phyloP scores from a whole-genome alignment of 2,113 vertebrate genomes.

The Glaucomys volans region DNA sequence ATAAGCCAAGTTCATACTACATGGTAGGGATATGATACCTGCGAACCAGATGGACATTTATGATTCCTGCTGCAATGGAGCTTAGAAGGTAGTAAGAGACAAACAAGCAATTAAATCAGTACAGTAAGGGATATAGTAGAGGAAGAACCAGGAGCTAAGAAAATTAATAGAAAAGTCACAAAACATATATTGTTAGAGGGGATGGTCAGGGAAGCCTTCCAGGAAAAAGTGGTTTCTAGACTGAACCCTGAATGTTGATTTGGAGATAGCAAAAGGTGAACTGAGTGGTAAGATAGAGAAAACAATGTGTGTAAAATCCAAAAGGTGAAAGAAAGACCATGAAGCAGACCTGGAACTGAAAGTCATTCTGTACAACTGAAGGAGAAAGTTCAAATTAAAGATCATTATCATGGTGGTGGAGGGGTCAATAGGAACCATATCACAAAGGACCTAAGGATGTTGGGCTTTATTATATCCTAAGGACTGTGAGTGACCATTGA shows the following conservation, averaged over 20 bases:
- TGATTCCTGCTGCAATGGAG: not conserved
- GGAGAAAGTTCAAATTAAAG: not conserved
- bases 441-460: not conserved
- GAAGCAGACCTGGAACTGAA: not conserved
- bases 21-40: not conserved
- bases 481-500: not conserved
- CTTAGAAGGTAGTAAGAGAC: slow-evolving; percentile 17
- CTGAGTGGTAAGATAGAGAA: not conserved
- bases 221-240: slow-evolving; percentile 28
- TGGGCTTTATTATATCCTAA: slow-evolving; percentile 2
- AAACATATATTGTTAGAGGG: not conserved
- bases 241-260: not conserved
- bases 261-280: not conserved
- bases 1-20: slow-evolving; percentile 13
- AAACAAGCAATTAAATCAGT: not conserved
- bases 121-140: not conserved
- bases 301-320: not conserved
- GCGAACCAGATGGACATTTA: not conserved
- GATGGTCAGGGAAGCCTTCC: not conserved
- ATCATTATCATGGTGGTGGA: not conserved
- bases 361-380: not conserved
- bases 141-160: not conserved
- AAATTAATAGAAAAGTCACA: not conserved
- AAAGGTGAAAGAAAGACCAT: not conserved
- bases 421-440: not conserved